Base-by-base conservation (phyloP, 1,140 invertebrate genomes). In the Zaprionus ghesquierei region DNA sequence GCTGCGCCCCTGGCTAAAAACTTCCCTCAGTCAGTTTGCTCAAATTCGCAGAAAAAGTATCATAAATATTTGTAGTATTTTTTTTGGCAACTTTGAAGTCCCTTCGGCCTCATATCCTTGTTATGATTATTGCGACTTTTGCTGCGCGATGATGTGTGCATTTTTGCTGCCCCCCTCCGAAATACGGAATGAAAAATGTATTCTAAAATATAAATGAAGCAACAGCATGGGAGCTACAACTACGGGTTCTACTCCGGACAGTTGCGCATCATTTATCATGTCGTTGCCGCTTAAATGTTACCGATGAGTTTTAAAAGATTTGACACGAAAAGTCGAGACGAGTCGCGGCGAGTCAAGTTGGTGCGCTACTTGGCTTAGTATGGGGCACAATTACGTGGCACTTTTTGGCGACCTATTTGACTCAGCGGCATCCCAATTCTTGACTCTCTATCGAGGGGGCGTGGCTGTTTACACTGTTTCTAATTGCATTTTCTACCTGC, bases 231-330 rank as follows among this genome's bases (percentile, higher is more conserved):
- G 27, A 61, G 22, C 22, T 50, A 23, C 13, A 46, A 20, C 3
- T 18, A 27, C 35, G 35, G 15, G n/a, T 18, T 35, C 18, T 12
- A 49, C 59, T 4, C 53, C 31, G 53, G 29, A 56, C 50, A 35
- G 35, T 41, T 35, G 13, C 18, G 44, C 25, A 71, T 71, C 69
- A 71, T 71, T 71, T 71, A 65, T 71, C 69, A 72, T 58, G 50
- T 23, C 23, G 35, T 18, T 29, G 49, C 27, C 35, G 33, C 46
- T 49, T 66, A 66, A 72, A 72, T 54, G 63, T 33, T 53, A 46
- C 31, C 65, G 69, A 72, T 72, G 69, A 72, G 54, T 72, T 65
- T 59, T 66, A 58, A 72, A 72, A 72, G 62, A 72, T 72, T 72
- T 72, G 63, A 72, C 69, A 66, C 51, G 69, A 71, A 59, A 71